Evolutionary conservation across 2,888 invertebrate genomes (phyloP), one percentile per base, ranked within the genome.

Genomic region (Metellina segmentata): DNA sequence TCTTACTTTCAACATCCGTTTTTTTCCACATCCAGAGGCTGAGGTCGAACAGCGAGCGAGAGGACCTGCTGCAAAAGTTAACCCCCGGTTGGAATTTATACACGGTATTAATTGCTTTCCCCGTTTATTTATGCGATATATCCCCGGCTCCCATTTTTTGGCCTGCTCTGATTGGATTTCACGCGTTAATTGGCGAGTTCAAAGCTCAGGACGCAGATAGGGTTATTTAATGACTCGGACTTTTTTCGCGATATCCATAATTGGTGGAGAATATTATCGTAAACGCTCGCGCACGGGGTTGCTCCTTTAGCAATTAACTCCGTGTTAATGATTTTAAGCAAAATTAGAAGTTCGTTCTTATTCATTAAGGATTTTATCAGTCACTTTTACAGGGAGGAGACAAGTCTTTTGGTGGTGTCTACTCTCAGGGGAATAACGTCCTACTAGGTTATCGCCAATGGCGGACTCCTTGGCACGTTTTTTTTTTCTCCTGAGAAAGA

Each of bases 251-350:
- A 53, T 7, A 72, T 19, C 51, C 51, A 49, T 90, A 90, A 90
- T 90, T 83, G 83, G 83, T 90, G 19, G 20, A 16, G 72, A 71
- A 85, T 79, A 90, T 89, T 83, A 89, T 51, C 83, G 53, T 71
- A 61, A 89, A 71, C 83, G 71, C 78, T 72, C 34, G 11, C 61
- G 19, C 70, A 34, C 53, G 52, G 51, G 69, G 61, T 16, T 49
- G 19, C 82, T 49, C 51, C 52, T 77, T 75, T n/a, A 9, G 83
- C 85, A 90, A 90, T 90, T 90, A 90, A 90, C 71, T 79, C 48
- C 72, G 71, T 90, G 85, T 71, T 90, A 90, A 90, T 82, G 83
- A 90, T 90, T 85, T 78, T 77, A 72, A 83, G 79, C 51, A 71
- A 78, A 90, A 90, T 78, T 79, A 79, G 79, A 70, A 85, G 78